A percentile compares a stretch with the other conserved stretches of the same genome.
phyloP scores from a whole-genome alignment of 2,888 invertebrate genomes.

The Allolobophora icterica region DNA sequence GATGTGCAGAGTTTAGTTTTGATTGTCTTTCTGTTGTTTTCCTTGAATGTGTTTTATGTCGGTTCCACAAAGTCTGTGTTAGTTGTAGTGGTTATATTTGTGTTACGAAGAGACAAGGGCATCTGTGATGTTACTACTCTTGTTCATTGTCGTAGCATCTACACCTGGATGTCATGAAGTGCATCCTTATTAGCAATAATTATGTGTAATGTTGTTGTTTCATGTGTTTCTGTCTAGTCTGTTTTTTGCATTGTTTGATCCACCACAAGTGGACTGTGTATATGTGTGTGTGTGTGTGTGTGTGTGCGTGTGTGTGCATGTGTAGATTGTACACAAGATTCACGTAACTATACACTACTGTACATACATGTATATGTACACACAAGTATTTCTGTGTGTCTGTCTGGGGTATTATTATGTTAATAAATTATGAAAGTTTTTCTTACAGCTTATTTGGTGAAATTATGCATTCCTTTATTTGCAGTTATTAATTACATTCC shows the following conservation, averaged over 20 bases:
- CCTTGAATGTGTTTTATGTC: not conserved
- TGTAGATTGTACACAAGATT: not conserved
- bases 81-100: constrained; percentile 6
- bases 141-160: not conserved
- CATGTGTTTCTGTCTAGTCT: not conserved
- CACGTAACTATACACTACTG: not conserved
- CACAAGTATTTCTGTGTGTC: not conserved
- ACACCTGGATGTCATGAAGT: not conserved
- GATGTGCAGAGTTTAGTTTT: not conserved
- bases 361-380: not conserved
- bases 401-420: not conserved
- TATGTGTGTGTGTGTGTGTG: too few species aligned
- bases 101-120: not conserved
- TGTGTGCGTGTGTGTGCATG: too few species aligned
- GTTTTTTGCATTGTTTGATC: not conserved
- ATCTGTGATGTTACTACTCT: not conserved
- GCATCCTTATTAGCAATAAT: constrained; percentile 4
- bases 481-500: not conserved
- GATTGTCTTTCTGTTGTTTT: not conserved
- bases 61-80: not conserved
- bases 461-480: not conserved
- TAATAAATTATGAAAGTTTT: not conserved
- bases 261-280: not conserved
- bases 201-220: not conserved
- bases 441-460: not conserved